Evolutionary conservation across 2,888 invertebrate species (phyloP).

Genomic region (Drosophila buzzatii): DNA sequence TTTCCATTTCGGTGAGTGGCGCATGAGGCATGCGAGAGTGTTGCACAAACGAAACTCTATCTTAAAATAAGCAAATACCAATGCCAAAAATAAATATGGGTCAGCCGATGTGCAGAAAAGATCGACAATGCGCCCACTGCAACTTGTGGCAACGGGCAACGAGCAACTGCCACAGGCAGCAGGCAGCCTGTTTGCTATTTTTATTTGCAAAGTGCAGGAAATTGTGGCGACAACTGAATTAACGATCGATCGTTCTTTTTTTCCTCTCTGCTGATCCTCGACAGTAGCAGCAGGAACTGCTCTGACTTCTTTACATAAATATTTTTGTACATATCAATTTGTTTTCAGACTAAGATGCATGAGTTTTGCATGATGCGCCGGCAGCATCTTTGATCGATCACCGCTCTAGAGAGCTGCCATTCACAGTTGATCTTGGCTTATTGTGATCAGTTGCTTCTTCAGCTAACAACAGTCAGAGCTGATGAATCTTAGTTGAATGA

Average conservation of each 20-base stretch:
- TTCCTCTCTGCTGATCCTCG: conserved; percentile 13
- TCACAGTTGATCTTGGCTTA: neutral
- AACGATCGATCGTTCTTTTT: conserved; percentile 29
- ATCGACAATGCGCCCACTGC: conserved; percentile 42
- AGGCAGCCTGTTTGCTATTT: conserved; percentile 42
- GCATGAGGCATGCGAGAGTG: neutral
- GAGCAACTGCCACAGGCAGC: conserved; percentile 21
- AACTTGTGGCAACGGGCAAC: conserved; percentile 18
- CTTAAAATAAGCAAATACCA: conserved; percentile 37
- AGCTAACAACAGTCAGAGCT: neutral
- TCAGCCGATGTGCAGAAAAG: conserved; percentile 53
- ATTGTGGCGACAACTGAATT: conserved; percentile 22
- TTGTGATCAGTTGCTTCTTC: neutral
- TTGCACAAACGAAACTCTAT: neutral
- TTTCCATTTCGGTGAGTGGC: conserved; percentile 75
- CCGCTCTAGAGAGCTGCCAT: neutral
- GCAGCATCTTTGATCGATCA: conserved; percentile 1
- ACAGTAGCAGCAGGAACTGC: conserved; percentile 9
- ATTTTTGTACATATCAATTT: neutral
- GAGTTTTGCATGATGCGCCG: neutral
- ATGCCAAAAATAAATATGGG: conserved; percentile 78
- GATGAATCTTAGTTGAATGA: neutral
- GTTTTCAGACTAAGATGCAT: conserved; percentile 7
- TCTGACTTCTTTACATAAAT: neutral
- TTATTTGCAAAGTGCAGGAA: conserved; percentile 36